These are phyloP conservation scores for Ictalurus furcatus DNA, from an alignment of 2,113 vertebrate species.

Conservation along the genomic window DNA sequence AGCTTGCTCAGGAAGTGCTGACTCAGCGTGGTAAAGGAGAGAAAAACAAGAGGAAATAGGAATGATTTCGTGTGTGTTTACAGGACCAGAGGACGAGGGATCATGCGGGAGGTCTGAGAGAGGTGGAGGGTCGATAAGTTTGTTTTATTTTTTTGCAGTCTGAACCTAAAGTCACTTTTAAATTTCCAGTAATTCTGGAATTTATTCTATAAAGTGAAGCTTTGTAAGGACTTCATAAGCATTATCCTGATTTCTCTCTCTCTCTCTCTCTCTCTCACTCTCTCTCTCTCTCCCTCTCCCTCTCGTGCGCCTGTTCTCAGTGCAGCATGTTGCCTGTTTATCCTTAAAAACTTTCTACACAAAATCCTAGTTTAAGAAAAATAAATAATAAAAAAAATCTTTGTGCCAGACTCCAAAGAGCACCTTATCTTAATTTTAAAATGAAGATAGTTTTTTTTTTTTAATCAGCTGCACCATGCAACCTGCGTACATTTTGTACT, in stretches of 20 bases:
- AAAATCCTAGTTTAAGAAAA: too few species aligned
- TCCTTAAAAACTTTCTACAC: not conserved
- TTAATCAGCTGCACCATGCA: too few species aligned
- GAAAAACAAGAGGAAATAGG: not conserved
- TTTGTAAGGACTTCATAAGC: not conserved
- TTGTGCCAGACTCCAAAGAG: too few species aligned
- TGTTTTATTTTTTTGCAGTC: not conserved
- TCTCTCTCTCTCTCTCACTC: too few species aligned
- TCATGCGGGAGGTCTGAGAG: not conserved
- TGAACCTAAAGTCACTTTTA: not conserved
- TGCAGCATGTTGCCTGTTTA: not conserved
- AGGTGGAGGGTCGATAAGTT: not conserved
- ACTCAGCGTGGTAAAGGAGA: constrained; percentile 1
- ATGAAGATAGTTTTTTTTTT: too few species aligned
- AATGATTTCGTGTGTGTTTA: constrained; percentile 32
- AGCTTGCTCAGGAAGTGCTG: constrained; percentile 1
- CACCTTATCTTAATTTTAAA: too few species aligned
- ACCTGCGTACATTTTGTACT: not conserved
- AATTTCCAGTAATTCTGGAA: not conserved
- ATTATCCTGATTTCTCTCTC: not conserved
- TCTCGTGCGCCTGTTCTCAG: not conserved
- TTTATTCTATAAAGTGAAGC: not conserved
- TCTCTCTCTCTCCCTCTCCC: too few species aligned
- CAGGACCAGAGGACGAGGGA: not conserved
- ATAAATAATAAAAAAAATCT: too few species aligned